phyloP scores from a whole-genome alignment of 1,140 invertebrate genomes.

The Carposina sasakii region DNA sequence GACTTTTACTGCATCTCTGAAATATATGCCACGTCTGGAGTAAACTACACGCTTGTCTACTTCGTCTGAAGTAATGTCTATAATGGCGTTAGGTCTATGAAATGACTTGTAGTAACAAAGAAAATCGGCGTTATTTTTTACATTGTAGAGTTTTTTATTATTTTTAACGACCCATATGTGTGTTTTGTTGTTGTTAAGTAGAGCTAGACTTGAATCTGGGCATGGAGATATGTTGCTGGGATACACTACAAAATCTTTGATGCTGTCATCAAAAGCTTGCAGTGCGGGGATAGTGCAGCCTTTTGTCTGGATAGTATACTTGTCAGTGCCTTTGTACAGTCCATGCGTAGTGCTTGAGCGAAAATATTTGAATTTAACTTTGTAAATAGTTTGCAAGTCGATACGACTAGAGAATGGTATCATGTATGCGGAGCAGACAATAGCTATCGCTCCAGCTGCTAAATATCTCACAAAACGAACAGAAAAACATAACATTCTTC shows the following conservation, averaged over 20 bases:
- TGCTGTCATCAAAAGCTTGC: slow-evolving; percentile 76
- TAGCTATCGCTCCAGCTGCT: too few relatives aligned
- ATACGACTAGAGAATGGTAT: too few relatives aligned
- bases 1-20: slow-evolving; percentile 48
- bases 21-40: slow-evolving; percentile 45
- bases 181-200: slow-evolving; percentile 75
- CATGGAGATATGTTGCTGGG: slow-evolving; percentile 37
- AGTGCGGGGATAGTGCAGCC: slow-evolving; percentile 86
- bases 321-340: too few relatives aligned
- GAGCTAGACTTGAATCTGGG: slow-evolving; percentile 39
- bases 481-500: too few relatives aligned
- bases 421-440: too few relatives aligned
- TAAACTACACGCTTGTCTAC: slow-evolving; percentile 50
- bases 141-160: slow-evolving; percentile 67
- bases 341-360: too few relatives aligned
- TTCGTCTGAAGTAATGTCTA: slow-evolving; percentile 36
- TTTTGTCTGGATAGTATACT: slow-evolving; percentile 76
- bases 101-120: slow-evolving; percentile 77
- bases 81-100: slow-evolving; percentile 60
- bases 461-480: too few relatives aligned
- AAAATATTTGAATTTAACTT: too few relatives aligned
- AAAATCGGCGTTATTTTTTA: too few relatives aligned
- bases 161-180: slow-evolving; percentile 67
- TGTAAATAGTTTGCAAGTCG: too few relatives aligned
- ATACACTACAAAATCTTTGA: slow-evolving; percentile 29